Conservation (phyloP, 2,797 vertebrate genomes). For the Falco berigora region DNA sequence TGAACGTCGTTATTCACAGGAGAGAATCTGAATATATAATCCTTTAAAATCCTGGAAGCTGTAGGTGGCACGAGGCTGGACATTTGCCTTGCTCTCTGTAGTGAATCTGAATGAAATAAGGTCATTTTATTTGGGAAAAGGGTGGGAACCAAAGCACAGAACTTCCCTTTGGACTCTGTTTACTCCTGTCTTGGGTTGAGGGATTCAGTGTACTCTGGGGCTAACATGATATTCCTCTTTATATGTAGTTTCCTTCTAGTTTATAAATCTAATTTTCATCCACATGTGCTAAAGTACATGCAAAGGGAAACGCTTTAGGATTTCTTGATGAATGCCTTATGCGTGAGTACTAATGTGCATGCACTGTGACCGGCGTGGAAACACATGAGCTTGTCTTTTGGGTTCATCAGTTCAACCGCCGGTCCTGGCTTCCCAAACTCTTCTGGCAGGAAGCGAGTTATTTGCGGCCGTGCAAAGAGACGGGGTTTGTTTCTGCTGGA, state of each 20-base stretch:
- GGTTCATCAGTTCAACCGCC: too few relatives aligned
- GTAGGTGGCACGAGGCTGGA: neutral
- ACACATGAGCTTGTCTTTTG: neutral
- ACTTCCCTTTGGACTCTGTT: neutral
- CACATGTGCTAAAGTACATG: neutral
- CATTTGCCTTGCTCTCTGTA: neutral
- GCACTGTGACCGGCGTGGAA: neutral
- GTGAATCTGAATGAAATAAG: neutral
- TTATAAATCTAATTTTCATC: neutral
- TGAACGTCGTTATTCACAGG: neutral
- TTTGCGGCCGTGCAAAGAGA: neutral
- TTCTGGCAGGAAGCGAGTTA: neutral
- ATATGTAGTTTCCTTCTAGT: neutral
- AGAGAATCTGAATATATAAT: neutral
- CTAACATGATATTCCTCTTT: neutral
- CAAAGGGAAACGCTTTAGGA: neutral
- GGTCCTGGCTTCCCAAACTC: neutral
- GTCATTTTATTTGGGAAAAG: neutral
- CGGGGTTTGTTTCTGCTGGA: neutral
- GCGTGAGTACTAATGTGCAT: neutral
- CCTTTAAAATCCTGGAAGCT: neutral
- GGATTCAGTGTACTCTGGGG: neutral
- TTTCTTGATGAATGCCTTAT: neutral
- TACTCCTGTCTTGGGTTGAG: neutral
- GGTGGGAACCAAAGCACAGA: neutral